Base-by-base conservation (phyloP, 1,140 invertebrate species). In the Diuraphis noxia region DNA sequence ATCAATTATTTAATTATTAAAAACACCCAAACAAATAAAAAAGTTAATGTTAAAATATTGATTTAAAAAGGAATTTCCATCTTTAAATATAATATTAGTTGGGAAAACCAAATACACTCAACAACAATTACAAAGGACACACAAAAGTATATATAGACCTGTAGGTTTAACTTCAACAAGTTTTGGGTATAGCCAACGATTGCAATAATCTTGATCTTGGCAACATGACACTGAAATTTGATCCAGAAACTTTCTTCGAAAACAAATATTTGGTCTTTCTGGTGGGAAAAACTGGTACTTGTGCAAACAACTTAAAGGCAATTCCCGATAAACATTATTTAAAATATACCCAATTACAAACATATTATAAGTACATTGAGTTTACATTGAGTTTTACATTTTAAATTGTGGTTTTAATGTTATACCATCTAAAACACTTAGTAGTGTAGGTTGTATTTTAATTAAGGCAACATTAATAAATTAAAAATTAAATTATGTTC, bases 271-370 rank as follows among this genome's bases (percentile, higher is more conserved):
- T 79, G 96, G 96, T 92, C 95, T 94, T 94, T 96, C 96, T 92
- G 96, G 96, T 93, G 96, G 96, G 93, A 97, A 96, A 95, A 96
- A 96, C 92, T 95, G 94, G 92, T 94, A 94, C 95, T 95, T 95
- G 93, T 96, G 93, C 93, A 97, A 94, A 94, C 97, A 97, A 94
- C 96, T 97, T 95, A 91, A 92, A 49, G n/a, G 46, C 49, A 77
- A 88, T 89, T 38, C 40, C 90, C 38, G 86, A 56, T 88, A 92
- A 2, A 92, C 85, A 89, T 79, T 89, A 89, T 85, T 77, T 49
- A 46, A 86, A 86, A 34, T 86, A 86, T 38, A 23, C 30, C 30
- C 25, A 86, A 86, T 52, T 10, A 52, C 36, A 52, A 86, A 52
- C 52, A 86, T 52, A 52, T 36, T 38, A 86, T 81, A 40, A 21